Evolutionary conservation across 2,888 invertebrate genomes (phyloP), one percentile per base, ranked within the genome.

Genomic region (Drosophila engyochracea): DNA sequence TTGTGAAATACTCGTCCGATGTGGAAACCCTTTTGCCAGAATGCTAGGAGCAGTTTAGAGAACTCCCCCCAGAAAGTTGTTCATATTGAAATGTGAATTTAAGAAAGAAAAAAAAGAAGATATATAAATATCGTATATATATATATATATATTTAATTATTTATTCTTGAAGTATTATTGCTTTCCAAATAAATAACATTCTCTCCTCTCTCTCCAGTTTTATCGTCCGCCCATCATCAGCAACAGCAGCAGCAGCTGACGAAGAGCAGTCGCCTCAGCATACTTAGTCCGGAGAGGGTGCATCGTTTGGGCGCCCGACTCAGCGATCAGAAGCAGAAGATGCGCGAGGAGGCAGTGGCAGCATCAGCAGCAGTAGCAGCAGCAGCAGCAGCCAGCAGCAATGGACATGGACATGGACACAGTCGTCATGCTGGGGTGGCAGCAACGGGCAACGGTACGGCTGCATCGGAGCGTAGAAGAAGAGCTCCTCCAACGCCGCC

Each of bases 251-350:
- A 44, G 65, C 49, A 51, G 12, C 31, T 31, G 37, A 35, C 51
- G 58, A 64, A 82, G 66, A 85, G 90, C 66, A 92, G 87, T 49
- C 91, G 92, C 57, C 82, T 93, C 19, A 88, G 81, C 54, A 91
- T 93, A 59, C 82, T 93, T 63, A 93, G 93, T 72, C 93, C 93
- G 7, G 93, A 93, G 79, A 93, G 91, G 75, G 89, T 93, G 39
- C 92, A 92, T 80, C 91, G 92, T 9, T 74, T 93, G 31, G 92
- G 91, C 60, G 92, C 92, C 3, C 92, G 91, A 22, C 76, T 93
- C 33, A 90, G 77, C 44, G 92, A 92, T 76, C 92, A 92, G 58
- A 93, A 92, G 72, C 92, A 89, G 73, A 90, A 85, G 68, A n/a
- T 79, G 51, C 85, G 88, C 30, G 79, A 82, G 2, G 86, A 83